Conservation (phyloP, 2,888 invertebrate species). For the Pediacus dermestoides region DNA sequence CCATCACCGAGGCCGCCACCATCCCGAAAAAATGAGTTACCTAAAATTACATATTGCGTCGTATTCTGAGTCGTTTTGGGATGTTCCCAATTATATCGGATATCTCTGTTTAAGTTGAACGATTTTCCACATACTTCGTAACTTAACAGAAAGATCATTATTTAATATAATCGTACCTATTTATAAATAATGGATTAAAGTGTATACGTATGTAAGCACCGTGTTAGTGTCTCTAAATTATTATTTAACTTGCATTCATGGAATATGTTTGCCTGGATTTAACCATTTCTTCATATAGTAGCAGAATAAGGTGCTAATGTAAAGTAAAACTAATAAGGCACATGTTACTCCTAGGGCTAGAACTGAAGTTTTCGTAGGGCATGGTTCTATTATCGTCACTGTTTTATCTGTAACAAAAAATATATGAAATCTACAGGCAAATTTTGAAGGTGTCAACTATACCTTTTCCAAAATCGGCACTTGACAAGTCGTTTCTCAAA, state of each 20-base stretch:
- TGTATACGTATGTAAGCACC: slow-evolving; percentile 14
- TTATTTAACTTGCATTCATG: slow-evolving; percentile 46
- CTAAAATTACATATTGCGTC: slow-evolving; percentile 28
- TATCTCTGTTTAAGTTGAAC: slow-evolving; percentile 13
- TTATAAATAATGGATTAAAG: slow-evolving; percentile 17
- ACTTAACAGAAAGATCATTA: slow-evolving; percentile 37
- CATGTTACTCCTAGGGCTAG: slow-evolving; percentile 86
- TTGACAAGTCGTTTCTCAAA: slow-evolving; percentile 72
- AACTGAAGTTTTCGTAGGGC: slow-evolving; percentile 90
- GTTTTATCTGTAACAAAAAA: slow-evolving; percentile 70
- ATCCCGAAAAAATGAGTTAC: slow-evolving; percentile 38
- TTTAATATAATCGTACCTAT: slow-evolving; percentile 13
- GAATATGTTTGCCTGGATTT: slow-evolving; percentile 77
- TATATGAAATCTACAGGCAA: slow-evolving; percentile 1
- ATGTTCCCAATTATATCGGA: slow-evolving; percentile 18
- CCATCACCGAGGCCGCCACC: slow-evolving; percentile 43
- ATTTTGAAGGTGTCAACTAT: slow-evolving; percentile 23
- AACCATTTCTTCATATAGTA: slow-evolving; percentile 93
- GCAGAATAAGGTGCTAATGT: slow-evolving; percentile 87
- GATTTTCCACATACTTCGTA: slow-evolving; percentile 24
- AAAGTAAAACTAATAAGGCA: slow-evolving; percentile 81
- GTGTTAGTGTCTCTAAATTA: slow-evolving; percentile 2
- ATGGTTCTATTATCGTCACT: slow-evolving; percentile 85
- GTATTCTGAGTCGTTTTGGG: slow-evolving; percentile 22
- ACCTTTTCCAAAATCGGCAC: slow-evolving; percentile 72